Conservation (phyloP, 2,888 invertebrate genomes). For the Unio pictorum region DNA sequence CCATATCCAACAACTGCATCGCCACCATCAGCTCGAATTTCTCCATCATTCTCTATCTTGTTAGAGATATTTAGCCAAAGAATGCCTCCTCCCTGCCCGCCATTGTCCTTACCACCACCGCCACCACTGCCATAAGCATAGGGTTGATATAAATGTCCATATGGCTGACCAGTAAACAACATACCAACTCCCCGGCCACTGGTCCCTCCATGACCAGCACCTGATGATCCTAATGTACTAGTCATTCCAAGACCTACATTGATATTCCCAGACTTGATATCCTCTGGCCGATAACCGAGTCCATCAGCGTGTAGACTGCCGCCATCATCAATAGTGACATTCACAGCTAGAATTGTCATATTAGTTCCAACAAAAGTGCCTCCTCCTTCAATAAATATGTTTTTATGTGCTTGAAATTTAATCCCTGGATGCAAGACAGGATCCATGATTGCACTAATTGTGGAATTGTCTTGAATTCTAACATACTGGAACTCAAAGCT, state of each 20-base stretch:
- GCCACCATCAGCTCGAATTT: constrained; percentile 44
- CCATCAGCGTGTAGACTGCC: constrained; percentile 48
- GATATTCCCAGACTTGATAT: constrained; percentile 15
- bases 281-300: constrained; percentile 42
- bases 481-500: constrained; percentile 37
- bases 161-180: constrained; percentile 47
- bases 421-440: constrained; percentile 43
- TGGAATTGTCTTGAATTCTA: constrained; percentile 54
- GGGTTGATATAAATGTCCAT: constrained; percentile 56
- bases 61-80: constrained; percentile 42
- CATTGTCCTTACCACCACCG: constrained; percentile 35
- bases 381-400: constrained; percentile 55
- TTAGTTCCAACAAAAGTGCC: constrained; percentile 47
- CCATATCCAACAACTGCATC: constrained; percentile 30
- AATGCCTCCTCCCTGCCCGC: constrained; percentile 52
- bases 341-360: constrained; percentile 38
- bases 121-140: constrained; percentile 50
- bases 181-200: constrained; percentile 49
- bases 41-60: constrained; percentile 48
- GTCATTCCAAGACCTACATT: constrained; percentile 48
- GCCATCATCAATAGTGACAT: constrained; percentile 55
- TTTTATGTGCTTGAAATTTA: constrained; percentile 31
- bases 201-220: constrained; percentile 59
- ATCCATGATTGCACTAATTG: constrained; percentile 42
- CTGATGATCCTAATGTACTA: constrained; percentile 45